phyloP scores from a whole-genome alignment of 2,888 invertebrate species.

The Cheilosia urbana region DNA sequence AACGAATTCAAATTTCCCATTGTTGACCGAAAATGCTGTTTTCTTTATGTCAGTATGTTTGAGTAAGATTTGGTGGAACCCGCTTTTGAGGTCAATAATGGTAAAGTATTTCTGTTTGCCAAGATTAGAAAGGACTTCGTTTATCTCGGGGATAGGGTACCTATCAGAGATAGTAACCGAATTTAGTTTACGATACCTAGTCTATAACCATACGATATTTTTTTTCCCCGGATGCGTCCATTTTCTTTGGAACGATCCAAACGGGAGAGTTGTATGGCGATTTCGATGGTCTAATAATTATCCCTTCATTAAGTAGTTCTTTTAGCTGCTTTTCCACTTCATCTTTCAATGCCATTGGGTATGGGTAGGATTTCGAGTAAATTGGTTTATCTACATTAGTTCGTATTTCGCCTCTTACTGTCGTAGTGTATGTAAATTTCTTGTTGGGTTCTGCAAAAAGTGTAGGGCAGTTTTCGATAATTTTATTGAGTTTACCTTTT shows the following conservation, averaged over 20 bases:
- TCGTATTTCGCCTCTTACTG: slow-evolving; percentile 52
- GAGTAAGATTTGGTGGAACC: slow-evolving; percentile 47
- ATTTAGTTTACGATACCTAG: slow-evolving; percentile 37
- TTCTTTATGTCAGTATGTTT: slow-evolving; percentile 26
- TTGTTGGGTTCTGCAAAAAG: slow-evolving; percentile 43
- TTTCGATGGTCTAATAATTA: slow-evolving; percentile 53
- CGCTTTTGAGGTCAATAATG: slow-evolving; percentile 32
- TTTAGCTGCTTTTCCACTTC: slow-evolving; percentile 53
- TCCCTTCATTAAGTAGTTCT: slow-evolving; percentile 37
- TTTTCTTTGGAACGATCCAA: slow-evolving; percentile 53
- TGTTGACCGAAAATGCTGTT: slow-evolving; percentile 34
- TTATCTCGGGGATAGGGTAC: slow-evolving; percentile 53
- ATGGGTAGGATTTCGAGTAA: slow-evolving; percentile 28
- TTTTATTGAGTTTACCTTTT: slow-evolving; percentile 10
- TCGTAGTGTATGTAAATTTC: slow-evolving; percentile 53
- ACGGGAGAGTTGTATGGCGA: slow-evolving; percentile 62
- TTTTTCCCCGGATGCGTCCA: slow-evolving; percentile 16
- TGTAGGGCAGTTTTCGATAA: slow-evolving; percentile 5
- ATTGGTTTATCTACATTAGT: slow-evolving; percentile 46
- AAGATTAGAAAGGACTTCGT: slow-evolving; percentile 4
- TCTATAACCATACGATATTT: slow-evolving; percentile 36
- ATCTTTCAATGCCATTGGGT: slow-evolving; percentile 11
- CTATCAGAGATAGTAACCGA: slow-evolving; percentile 28
- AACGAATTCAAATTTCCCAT: slow-evolving; percentile 45
- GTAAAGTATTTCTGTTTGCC: slow-evolving; percentile 21